A percentile compares a stretch with the other conserved stretches of the same genome.
Conservation (phyloP, 2,888 invertebrate genomes). For the Drosophila acutilabella region DNA sequence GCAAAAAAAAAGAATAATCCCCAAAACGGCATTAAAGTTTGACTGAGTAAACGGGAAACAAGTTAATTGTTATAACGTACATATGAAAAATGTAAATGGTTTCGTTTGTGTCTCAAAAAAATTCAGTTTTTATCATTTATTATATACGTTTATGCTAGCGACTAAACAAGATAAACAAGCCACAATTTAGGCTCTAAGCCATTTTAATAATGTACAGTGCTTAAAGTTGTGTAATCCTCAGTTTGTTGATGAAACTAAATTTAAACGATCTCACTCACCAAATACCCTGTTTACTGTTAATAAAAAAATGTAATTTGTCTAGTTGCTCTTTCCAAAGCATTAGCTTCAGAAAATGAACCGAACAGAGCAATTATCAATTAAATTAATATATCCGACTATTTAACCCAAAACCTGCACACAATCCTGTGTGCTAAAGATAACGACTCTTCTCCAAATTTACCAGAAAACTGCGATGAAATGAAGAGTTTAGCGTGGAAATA, state of each 20-base stretch:
- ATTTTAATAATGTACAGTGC: slow-evolving; percentile 1
- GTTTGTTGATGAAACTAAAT: not conserved
- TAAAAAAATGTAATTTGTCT: not conserved
- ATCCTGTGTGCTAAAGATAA: no score
- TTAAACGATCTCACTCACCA: not conserved
- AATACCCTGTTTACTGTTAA: not conserved
- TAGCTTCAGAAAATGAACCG: not conserved
- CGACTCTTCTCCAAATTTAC: no score
- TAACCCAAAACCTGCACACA: no score
- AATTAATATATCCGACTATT: no score
- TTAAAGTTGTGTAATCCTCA: not conserved
- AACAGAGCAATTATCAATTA: not conserved
- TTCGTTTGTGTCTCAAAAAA: not conserved
- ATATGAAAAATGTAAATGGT: not conserved
- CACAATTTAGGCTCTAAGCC: not conserved
- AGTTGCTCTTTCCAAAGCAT: not conserved
- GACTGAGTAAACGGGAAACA: not conserved
- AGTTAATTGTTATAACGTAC: not conserved
- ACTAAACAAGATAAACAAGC: not conserved
- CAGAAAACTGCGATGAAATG: not conserved
- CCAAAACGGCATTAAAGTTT: not conserved
- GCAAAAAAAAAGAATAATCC: not conserved
- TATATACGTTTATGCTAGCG: not conserved
- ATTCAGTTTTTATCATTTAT: not conserved
- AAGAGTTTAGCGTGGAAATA: slow-evolving; percentile 4